A percentile compares a stretch with the other conserved stretches of the same genome.
These are phyloP conservation scores for Ceratotherium simum DNA, from an alignment of 2,113 vertebrate genomes.

Conservation along the genomic window DNA sequence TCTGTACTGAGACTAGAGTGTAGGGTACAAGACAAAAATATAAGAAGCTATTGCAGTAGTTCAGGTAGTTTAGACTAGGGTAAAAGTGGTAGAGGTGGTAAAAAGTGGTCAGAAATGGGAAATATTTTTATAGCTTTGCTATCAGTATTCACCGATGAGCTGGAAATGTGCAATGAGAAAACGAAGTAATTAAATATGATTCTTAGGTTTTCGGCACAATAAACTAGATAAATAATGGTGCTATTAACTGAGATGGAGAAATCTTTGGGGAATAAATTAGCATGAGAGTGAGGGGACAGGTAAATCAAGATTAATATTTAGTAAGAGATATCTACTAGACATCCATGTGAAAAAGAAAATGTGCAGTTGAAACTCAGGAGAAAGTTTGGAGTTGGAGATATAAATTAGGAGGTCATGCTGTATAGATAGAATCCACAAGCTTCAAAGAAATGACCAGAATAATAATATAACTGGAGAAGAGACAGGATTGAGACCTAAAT, in stretches of 20 bases:
- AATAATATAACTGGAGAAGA: background rate
- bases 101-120: background rate
- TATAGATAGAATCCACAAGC: background rate
- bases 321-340: background rate
- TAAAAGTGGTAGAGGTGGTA: background rate
- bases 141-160: background rate
- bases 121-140: background rate
- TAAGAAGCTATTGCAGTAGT: background rate
- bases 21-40: background rate
- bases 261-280: background rate
- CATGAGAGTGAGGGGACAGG: background rate
- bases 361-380: background rate
- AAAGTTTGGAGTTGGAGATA: background rate
- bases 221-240: slow-evolving; percentile 8
- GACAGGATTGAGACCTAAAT: background rate
- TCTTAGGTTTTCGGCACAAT: background rate
- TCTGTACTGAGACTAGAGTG: background rate
- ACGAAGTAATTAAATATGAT: background rate
- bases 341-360: background rate
- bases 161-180: background rate
- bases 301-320: background rate
- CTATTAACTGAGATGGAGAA: background rate
- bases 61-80: background rate
- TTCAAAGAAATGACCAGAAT: background rate
- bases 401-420: background rate